Base-by-base conservation (phyloP, 2,113 vertebrate species). In the Semicossyphus pulcher region DNA sequence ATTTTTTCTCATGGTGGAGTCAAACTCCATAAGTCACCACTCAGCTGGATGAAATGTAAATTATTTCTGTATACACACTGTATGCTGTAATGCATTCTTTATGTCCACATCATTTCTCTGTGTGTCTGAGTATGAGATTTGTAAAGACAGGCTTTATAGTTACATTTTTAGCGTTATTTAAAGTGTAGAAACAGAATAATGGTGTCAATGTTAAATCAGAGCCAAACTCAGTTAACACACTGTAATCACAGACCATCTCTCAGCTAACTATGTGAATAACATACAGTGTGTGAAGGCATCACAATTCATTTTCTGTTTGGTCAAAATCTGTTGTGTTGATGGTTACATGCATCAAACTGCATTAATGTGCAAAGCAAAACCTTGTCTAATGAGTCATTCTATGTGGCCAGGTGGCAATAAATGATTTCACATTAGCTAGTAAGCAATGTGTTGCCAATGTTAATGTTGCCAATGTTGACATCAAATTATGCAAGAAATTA, bases 331-430 rank as follows among this genome's bases (percentile, higher is more conserved):
- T n/a, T n/a, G n/a, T n/a, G n/a, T n/a, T n/a, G n/a, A n/a, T n/a
- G n/a, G n/a, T 42, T 7, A 23, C 4, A 51, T 10, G 9, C 41
- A 65, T 15, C 12, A 47, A 68, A 12, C 25, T 16, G 16, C 25
- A 48, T 57, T 45, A 48, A 65, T 65, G 48, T 71, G 45, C 49
- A 63, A n/a, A n/a, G n/a, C n/a, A n/a, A n/a, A n/a, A n/a, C n/a
- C n/a, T n/a, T 42, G 61, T 66, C 42, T 51, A 67, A 44, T 60
- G 39, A 68, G 47, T 52, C 7, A 76, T 28, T 56, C 3, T 20
- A 14, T 42, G 16, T 54, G 45, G 44, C 39, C 48, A 78, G 57
- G 68, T 77, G 73, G 42, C 12, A 12, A 20, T 29, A 59, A 56
- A 51, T 51, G 34, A 42, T 60, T 60, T 44, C 29, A 59, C 66